These are phyloP conservation scores for Nasua narica DNA, from an alignment of 2,797 vertebrate genomes.

Conservation along the genomic window DNA sequence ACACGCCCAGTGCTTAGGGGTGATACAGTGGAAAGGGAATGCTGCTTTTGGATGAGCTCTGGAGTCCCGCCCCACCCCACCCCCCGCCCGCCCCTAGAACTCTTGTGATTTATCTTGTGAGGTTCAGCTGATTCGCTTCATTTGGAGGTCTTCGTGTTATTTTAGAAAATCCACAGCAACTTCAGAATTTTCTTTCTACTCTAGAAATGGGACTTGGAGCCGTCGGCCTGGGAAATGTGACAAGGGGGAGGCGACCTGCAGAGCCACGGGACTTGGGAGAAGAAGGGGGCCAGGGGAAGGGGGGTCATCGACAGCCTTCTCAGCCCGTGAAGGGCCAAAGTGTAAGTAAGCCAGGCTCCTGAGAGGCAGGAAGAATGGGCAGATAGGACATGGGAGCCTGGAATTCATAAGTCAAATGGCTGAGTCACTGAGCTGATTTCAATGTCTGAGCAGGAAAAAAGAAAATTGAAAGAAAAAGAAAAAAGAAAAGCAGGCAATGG, in stretches of 20 bases:
- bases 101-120: neutral
- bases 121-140: neutral
- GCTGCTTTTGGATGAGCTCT: neutral
- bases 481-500: neutral
- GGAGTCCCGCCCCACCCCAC: neutral
- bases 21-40: neutral
- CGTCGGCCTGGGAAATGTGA: neutral
- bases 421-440: conserved; percentile 61
- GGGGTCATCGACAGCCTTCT: neutral
- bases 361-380: neutral
- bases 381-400: neutral
- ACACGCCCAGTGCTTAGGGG: neutral
- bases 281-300: neutral
- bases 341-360: neutral
- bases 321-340: neutral
- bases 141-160: neutral
- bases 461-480: neutral
- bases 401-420: conserved; percentile 30
- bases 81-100: neutral
- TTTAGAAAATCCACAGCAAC: neutral
- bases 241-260: neutral
- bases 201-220: neutral
- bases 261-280: neutral
- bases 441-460: neutral
- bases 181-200: neutral